These are phyloP conservation scores for Candidula unifasciata DNA, from an alignment of 2,888 invertebrate species.

Conservation along the genomic window DNA sequence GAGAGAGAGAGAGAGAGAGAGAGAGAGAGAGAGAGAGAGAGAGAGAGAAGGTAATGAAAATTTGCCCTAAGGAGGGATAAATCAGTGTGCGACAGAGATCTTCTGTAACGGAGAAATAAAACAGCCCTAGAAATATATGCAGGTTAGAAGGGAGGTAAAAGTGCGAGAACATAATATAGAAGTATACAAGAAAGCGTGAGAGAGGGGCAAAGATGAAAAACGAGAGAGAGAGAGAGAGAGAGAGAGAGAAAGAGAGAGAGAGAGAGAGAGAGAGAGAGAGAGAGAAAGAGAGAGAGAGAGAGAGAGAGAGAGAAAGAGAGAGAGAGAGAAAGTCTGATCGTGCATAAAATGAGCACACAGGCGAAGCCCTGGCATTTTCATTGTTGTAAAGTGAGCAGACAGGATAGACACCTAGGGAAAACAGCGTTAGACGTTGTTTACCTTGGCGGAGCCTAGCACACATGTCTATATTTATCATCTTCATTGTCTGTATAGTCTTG, in stretches of 20 bases:
- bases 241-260: constrained; percentile 22
- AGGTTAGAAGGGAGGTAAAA: background rate
- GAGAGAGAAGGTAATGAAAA: background rate
- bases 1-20: constrained; percentile 10
- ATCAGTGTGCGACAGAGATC: background rate
- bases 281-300: background rate
- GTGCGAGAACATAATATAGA: background rate
- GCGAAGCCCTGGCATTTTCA: no score
- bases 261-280: background rate
- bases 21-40: constrained; percentile 14
- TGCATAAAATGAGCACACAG: constrained; percentile 2
- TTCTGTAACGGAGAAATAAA: background rate
- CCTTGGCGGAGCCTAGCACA: no score
- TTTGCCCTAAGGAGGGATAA: background rate
- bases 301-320: background rate
- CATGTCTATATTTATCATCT: no score
- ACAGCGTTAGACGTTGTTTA: no score
- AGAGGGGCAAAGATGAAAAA: constrained; percentile 28
- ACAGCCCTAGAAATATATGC: background rate
- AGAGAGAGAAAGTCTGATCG: background rate
- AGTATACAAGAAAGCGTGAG: constrained; percentile 2
- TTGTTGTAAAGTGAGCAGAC: no score
- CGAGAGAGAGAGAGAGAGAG: constrained; percentile 28
- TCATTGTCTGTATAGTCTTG: no score
- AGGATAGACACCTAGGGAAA: no score